phyloP scores from a whole-genome alignment of 1,140 invertebrate species.

The Pseudomyrmex gracilis region DNA sequence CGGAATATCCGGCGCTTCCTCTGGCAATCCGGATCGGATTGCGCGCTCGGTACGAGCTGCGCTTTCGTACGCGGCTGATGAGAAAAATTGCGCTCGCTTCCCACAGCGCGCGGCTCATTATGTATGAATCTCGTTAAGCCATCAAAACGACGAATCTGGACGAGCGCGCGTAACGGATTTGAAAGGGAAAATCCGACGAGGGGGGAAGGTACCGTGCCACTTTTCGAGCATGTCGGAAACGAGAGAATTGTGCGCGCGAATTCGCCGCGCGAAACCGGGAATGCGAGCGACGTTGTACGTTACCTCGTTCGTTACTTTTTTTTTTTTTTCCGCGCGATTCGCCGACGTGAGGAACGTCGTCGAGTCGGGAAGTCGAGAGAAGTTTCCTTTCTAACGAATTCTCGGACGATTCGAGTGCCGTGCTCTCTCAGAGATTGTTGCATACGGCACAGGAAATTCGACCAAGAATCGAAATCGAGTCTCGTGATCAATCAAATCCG shows the following conservation, averaged over 20 bases:
- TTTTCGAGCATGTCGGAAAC: conserved; percentile 52
- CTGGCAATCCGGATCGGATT: conserved; percentile 26
- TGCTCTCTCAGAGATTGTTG: no score
- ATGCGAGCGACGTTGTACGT: conserved; percentile 32
- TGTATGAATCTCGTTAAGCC: conserved; percentile 52
- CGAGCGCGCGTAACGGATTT: conserved; percentile 30
- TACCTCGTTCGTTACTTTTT: neutral
- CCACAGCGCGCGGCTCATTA: conserved; percentile 40
- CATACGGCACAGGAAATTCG: no score
- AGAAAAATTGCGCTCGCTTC: conserved; percentile 50
- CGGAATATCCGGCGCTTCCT: neutral
- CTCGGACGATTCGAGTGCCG: no score
- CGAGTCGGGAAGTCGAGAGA: no score
- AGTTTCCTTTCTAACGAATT: no score
- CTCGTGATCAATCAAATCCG: no score
- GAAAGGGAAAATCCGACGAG: conserved; percentile 53
- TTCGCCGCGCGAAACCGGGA: conserved; percentile 26
- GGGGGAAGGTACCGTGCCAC: conserved; percentile 23
- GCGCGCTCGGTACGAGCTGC: neutral
- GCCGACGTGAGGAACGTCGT: no score
- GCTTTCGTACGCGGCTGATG: conserved; percentile 10
- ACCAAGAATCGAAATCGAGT: no score
- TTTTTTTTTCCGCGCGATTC: neutral
- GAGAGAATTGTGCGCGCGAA: conserved; percentile 23
- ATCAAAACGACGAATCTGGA: conserved; percentile 32